Base-by-base conservation (phyloP, 2,888 invertebrate species). In the Sarcophaga subvicina region DNA sequence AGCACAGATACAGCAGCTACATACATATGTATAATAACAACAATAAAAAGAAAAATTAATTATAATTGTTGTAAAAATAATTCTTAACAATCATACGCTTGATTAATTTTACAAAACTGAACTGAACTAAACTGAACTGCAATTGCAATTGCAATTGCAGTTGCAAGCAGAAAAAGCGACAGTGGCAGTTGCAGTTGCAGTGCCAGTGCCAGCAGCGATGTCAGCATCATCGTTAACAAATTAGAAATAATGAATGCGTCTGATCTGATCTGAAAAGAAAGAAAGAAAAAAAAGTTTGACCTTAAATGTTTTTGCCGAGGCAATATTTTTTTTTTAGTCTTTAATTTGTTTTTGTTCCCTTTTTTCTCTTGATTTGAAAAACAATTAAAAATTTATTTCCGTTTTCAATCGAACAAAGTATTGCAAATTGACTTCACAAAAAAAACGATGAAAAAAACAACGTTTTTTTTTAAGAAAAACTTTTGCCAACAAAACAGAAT, bases 381-480 rank as follows among this genome's bases (percentile, higher is more conserved):
- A 80, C 80, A 84, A 84, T 84, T 84, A 76, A 80, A 76, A 71
- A 66, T 76, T 80, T 70, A 80, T 84, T 80, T 84, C 84, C 84
- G 80, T 76, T 80, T 71, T 47, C 25, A 76, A 75, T 64, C 49
- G 47, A 54, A 54, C 17, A 54, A 54, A 54, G 17, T 54, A 54
- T 12, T 54, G 12, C 17, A 54, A 54, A 14, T 14, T 14, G 5
- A 17, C 54, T 10, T 54, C 0, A 49, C 6, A 49, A 49, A 49
- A 49, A 49, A 49, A 49, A 17, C 14, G 17, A 14, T 54, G 2
- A 37, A 37, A 37, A 37, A 37, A 37, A 10, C 0, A 0, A 1
- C 1, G 22, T 22, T 6, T 8, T 2, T 37, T 37, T 37, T 37
- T 8, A 8, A 8, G 8, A 66, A 60, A 37, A 82, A 82, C 71